Percentiles rank a stretch among this genome's conserved stretches.
phyloP scores from a whole-genome alignment of 2,888 invertebrate species.

The Choreutis nemorana region DNA sequence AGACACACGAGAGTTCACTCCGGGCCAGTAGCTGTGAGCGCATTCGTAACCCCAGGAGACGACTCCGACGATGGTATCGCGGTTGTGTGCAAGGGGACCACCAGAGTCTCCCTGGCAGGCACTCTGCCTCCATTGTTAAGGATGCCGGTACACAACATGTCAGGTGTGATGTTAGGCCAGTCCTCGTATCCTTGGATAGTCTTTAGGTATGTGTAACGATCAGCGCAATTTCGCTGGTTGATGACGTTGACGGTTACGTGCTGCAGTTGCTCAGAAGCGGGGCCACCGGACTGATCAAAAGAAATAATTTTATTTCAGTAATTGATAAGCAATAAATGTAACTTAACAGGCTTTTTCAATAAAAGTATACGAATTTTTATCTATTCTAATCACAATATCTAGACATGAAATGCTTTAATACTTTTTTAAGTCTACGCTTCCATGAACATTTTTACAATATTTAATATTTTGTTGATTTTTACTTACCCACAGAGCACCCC shows the following conservation, averaged over 20 bases:
- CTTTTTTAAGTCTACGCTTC: no score
- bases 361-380: no score
- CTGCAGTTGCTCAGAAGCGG: conserved; percentile 18
- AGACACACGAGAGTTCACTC: conserved; percentile 28
- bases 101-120: conserved; percentile 41
- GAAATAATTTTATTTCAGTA: conserved; percentile 9
- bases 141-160: conserved; percentile 37
- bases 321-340: conserved; percentile 7
- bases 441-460: no score
- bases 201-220: conserved; percentile 19
- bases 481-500: conserved; percentile 5
- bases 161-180: conserved; percentile 18
- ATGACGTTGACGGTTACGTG: conserved; percentile 25
- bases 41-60: conserved; percentile 24
- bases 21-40: conserved; percentile 20
- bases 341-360: no score
- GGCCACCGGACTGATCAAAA: conserved; percentile 13
- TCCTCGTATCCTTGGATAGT: no score
- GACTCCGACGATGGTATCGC: conserved; percentile 25
- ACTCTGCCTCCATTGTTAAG: conserved; percentile 35
- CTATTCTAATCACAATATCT: no score
- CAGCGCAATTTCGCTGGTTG: conserved; percentile 19
- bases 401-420: no score
- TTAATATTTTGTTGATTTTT: no score
- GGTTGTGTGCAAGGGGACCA: conserved; percentile 36